These are phyloP conservation scores for Pseudobourletiella spinata DNA, from an alignment of 1,140 invertebrate genomes.

Conservation along the genomic window DNA sequence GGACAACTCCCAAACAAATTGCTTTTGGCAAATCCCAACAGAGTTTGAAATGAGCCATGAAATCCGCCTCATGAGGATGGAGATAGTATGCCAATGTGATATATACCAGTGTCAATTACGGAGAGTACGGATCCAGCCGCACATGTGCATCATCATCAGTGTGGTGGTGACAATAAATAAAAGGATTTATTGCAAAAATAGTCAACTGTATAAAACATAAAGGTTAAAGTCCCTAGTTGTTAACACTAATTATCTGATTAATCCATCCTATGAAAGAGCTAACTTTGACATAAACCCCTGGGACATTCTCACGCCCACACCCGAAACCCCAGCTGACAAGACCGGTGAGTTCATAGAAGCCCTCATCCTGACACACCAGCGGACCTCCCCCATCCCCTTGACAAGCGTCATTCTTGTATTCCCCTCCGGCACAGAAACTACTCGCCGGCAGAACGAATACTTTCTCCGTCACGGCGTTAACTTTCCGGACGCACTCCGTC, in stretches of 20 bases:
- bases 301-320: slow-evolving; percentile 72
- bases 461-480: slow-evolving; percentile 87
- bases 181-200: no score
- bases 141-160: no score
- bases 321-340: slow-evolving; percentile 89
- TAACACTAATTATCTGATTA: slow-evolving; percentile 91
- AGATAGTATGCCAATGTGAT: no score
- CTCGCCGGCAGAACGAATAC: slow-evolving; percentile 78
- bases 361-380: slow-evolving; percentile 77
- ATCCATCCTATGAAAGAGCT: slow-evolving; percentile 87
- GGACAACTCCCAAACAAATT: no score
- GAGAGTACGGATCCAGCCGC: no score
- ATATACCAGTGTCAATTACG: no score
- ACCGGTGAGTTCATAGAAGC: slow-evolving; percentile 82
- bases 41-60: no score
- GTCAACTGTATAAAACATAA: no score
- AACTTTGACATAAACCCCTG: slow-evolving; percentile 11
- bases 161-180: no score
- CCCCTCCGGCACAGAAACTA: slow-evolving; percentile 86
- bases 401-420: slow-evolving; percentile 77
- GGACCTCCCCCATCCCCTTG: slow-evolving; percentile 90
- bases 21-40: no score
- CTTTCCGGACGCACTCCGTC: slow-evolving; percentile 79
- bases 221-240: no score
- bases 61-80: no score